Percentiles rank a stretch among this genome's conserved stretches.
Conservation (phyloP, 2,888 invertebrate genomes). For the Archips xylosteana region DNA sequence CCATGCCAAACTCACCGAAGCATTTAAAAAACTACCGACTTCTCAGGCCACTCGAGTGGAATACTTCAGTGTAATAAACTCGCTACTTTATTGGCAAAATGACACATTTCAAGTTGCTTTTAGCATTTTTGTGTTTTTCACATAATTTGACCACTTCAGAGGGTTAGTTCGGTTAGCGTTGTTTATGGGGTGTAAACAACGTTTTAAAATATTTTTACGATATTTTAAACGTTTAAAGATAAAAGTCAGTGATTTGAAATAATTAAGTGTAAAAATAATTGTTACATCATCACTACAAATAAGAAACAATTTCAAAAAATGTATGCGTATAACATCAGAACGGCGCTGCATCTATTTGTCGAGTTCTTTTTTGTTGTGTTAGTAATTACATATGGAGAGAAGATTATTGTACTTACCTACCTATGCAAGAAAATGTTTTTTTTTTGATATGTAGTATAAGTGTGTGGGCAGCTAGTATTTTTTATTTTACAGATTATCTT, state of each 20-base stretch:
- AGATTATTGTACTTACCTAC: too few species aligned
- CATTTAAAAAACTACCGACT: constrained; percentile 5
- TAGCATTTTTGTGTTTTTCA: constrained; percentile 26
- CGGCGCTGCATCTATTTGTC: too few species aligned
- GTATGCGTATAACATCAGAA: too few species aligned
- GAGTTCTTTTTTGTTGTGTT: too few species aligned
- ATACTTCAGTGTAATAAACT: constrained; percentile 59
- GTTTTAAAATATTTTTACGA: constrained; percentile 23
- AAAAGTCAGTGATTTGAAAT: neutral
- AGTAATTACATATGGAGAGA: too few species aligned
- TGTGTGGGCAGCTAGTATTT: too few species aligned
- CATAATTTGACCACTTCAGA: constrained; percentile 37
- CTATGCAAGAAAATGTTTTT: too few species aligned
- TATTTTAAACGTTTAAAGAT: constrained; percentile 6
- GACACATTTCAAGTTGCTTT: constrained; percentile 51
- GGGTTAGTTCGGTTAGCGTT: constrained; percentile 15
- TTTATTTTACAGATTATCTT: too few species aligned
- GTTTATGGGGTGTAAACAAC: constrained; percentile 39
- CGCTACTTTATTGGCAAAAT: constrained; percentile 65
- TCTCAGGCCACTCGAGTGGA: constrained; percentile 29
- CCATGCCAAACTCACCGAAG: neutral
- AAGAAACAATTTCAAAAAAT: too few species aligned
- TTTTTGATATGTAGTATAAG: too few species aligned
- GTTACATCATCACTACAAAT: too few species aligned
- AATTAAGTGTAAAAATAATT: too few species aligned